These are phyloP conservation scores for Polyommatus iphigenia DNA, from an alignment of 2,888 invertebrate genomes.

Conservation along the genomic window DNA sequence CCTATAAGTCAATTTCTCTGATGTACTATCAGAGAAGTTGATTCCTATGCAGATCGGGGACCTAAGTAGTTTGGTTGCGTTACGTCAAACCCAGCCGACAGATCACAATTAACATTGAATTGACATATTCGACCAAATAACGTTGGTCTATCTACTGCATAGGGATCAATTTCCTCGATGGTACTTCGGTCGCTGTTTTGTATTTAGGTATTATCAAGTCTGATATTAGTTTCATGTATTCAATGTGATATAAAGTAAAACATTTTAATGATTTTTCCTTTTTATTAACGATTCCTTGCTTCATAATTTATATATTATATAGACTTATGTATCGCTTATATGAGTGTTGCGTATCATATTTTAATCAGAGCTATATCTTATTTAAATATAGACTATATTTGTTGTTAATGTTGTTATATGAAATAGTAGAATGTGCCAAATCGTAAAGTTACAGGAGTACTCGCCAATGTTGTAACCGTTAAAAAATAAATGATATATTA, in stretches of 20 bases:
- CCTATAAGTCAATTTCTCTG: neutral
- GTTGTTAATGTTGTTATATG: constrained; percentile 47
- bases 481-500: neutral
- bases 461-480: constrained; percentile 52
- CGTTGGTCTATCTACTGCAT: too few relatives aligned
- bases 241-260: constrained; percentile 73
- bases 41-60: too few relatives aligned
- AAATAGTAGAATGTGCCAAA: constrained; percentile 60
- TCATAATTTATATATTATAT: constrained; percentile 49
- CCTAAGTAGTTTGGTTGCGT: too few relatives aligned
- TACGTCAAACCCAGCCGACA: too few relatives aligned
- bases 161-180: too few relatives aligned
- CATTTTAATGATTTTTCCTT: constrained; percentile 61
- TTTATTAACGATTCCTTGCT: constrained; percentile 54
- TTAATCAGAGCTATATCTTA: constrained; percentile 42
- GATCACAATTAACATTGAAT: too few relatives aligned
- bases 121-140: too few relatives aligned
- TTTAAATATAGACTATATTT: constrained; percentile 10
- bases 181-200: constrained; percentile 35
- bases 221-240: constrained; percentile 68
- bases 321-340: constrained; percentile 39
- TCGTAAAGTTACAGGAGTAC: constrained; percentile 65
- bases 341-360: constrained; percentile 46
- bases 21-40: too few relatives aligned
- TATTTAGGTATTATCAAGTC: constrained; percentile 52